Conservation (phyloP, 2,888 invertebrate genomes). For the Himalopsyche kuldschensis region DNA sequence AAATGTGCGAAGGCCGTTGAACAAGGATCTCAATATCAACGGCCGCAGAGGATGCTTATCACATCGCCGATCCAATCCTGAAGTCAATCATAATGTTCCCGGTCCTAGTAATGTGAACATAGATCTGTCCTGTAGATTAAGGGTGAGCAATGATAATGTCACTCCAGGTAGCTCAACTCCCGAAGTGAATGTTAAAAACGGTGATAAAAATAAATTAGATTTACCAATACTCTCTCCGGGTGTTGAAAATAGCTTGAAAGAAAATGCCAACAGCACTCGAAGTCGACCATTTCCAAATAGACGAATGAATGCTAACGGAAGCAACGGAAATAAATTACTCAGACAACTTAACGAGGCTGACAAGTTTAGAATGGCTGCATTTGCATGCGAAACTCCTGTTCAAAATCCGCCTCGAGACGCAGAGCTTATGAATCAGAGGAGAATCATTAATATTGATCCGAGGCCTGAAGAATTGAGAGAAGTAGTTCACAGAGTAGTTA, state of each 20-base stretch:
- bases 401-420: conserved; percentile 51
- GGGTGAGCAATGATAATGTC: conserved; percentile 22
- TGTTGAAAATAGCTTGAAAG: conserved; percentile 16
- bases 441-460: conserved; percentile 51
- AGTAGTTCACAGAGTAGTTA: conserved; percentile 46
- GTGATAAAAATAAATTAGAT: conserved; percentile 11
- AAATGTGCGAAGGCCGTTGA: conserved; percentile 57
- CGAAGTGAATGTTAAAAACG: not conserved
- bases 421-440: conserved; percentile 57
- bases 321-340: conserved; percentile 52
- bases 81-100: conserved; percentile 25
- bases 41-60: conserved; percentile 66
- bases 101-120: conserved; percentile 31
- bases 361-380: conserved; percentile 59
- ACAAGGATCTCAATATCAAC: conserved; percentile 74
- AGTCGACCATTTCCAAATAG: conserved; percentile 23
- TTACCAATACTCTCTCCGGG: not conserved
- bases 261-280: conserved; percentile 3
- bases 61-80: conserved; percentile 37
- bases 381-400: conserved; percentile 53
- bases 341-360: conserved; percentile 57
- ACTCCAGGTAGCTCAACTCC: not conserved
- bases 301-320: not conserved
- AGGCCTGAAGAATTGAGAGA: conserved; percentile 50
- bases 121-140: conserved; percentile 17